Percentiles rank a stretch among this genome's conserved stretches.
Evolutionary conservation across 2,113 vertebrate genomes (phyloP).

Genomic region (Heterotis niloticus): DNA sequence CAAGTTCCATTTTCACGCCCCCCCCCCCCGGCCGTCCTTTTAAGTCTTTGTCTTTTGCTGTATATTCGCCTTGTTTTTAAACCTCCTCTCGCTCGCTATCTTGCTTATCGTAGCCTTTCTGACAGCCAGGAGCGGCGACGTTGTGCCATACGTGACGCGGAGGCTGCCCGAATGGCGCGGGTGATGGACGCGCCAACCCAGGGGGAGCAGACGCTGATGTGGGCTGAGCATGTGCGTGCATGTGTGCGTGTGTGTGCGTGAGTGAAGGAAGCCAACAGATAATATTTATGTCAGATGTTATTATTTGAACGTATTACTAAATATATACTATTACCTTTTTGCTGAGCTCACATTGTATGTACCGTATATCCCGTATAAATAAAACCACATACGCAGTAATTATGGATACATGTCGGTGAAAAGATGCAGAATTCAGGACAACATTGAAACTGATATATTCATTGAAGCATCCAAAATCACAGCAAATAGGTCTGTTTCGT

Average conservation of each 20-base stretch:
- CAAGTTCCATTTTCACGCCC: conserved; percentile 46
- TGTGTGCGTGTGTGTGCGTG: not conserved
- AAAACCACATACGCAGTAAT: no score
- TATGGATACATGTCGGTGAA: no score
- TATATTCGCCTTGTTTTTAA: conserved; percentile 38
- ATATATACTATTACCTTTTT: no score
- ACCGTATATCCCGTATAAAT: no score
- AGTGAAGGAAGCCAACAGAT: not conserved
- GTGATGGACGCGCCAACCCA: not conserved
- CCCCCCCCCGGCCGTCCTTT: conserved; percentile 38
- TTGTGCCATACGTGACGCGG: conserved; percentile 52
- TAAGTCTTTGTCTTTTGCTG: conserved; percentile 16
- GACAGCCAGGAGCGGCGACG: conserved; percentile 48
- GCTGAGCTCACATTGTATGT: no score
- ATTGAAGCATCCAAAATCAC: no score
- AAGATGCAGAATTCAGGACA: no score
- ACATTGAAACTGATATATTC: not conserved
- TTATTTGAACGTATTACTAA: no score
- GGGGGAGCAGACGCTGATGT: conserved; percentile 10
- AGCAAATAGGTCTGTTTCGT: not conserved
- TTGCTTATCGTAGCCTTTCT: conserved; percentile 57
- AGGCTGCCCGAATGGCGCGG: not conserved
- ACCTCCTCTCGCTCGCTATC: conserved; percentile 41
- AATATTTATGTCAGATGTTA: no score
- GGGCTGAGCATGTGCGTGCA: not conserved